These are phyloP conservation scores for Cichlasoma orientale DNA, from an alignment of 2,797 vertebrate genomes.

Conservation along the genomic window DNA sequence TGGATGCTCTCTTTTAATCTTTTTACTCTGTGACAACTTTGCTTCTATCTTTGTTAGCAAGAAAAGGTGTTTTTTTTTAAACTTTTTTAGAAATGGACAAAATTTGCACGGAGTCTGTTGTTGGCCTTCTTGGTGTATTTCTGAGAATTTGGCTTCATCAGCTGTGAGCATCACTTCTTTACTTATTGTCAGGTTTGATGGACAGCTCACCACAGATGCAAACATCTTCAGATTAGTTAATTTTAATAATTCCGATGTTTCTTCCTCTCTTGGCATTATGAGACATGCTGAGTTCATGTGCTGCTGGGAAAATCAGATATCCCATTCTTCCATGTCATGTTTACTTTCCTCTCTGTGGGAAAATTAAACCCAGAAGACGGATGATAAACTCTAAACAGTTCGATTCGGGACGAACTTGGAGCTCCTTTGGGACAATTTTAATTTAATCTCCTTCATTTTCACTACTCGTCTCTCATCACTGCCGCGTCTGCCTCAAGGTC, in stretches of 20 bases:
- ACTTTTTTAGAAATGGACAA: too few species aligned
- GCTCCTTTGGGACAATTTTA: background rate
- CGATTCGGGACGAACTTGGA: background rate
- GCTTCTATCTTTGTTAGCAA: too few species aligned
- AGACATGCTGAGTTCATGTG: constrained; percentile 2
- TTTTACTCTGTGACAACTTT: too few species aligned
- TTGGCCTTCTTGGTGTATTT: background rate
- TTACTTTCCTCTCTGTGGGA: background rate
- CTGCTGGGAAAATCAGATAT: background rate
- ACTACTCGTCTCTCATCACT: background rate
- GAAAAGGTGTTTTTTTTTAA: too few species aligned
- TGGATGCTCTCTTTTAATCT: background rate
- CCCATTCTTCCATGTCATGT: background rate
- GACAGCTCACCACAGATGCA: background rate
- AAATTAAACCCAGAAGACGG: constrained; percentile 1
- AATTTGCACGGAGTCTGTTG: too few species aligned
- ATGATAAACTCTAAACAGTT: constrained; percentile 6
- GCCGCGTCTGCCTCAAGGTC: background rate
- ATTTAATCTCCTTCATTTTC: background rate
- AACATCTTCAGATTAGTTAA: background rate
- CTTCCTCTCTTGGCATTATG: background rate
- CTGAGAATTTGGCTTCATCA: background rate
- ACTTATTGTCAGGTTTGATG: background rate
- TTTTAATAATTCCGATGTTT: background rate
- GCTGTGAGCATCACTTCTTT: background rate